Evolutionary conservation across 2,113 vertebrate species (phyloP), one percentile per base, ranked within the genome.

Genomic region (Nothocercus julius): DNA sequence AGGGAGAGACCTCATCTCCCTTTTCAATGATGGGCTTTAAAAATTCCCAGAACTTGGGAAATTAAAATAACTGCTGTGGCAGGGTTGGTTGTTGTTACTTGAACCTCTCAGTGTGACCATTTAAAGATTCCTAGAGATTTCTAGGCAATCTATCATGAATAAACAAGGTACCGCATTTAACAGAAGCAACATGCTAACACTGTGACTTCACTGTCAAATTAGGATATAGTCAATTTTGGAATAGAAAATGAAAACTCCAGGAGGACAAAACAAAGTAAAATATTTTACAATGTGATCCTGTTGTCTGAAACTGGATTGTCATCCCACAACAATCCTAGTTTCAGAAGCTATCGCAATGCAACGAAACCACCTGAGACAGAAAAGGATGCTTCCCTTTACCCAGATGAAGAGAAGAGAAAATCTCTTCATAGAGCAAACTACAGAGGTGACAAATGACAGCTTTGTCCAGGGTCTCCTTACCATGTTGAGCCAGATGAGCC

Each of bases 401-500:
- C 67, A 85, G 70, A 85, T 1, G 0, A 87, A 69, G 28, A 77
- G 7, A 80, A 32, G 9, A 56, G 16, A 47, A 47, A 73, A 45
- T 63, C 21, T 38, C 36, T 28, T 84, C 11, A 4, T 27, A 38
- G 9, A 85, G 28, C 24, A 66, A 27, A 28, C 44, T 63, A 6
- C 0, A 40, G 28, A 88, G 19, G 19, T 76, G 62, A 51, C 0
- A 1, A 58, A 63, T 5, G 2, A 25, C 13, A 42, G 17, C 28
- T 54, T 56, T 63, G 14, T 13, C 87, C 36, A 67, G 45, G 8
- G 40, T 49, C 10, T 84, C 40, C 98, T 98, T 94, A 99, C 99
- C 99, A 99, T 15, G 98, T 99, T 81, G 99, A 98, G 38, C 99
- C 99, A 8, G 99, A 99, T 72, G 98, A 98, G 25, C 98, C 98